These are phyloP conservation scores for Propithecus coquereli DNA, from an alignment of 2,113 vertebrate genomes.

Conservation along the genomic window DNA sequence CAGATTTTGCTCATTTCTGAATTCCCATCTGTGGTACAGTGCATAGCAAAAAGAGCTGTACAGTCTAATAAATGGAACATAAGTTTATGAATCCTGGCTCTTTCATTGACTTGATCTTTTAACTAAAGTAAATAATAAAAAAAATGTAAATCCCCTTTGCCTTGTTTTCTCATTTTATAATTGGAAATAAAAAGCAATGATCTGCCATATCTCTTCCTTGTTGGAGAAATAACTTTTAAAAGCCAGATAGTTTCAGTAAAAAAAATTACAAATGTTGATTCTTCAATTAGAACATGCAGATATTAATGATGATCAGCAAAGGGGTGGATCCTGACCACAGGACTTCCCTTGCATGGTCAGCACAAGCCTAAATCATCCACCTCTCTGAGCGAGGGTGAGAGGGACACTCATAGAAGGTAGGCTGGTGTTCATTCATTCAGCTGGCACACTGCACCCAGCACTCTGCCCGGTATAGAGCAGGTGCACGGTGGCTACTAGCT, in stretches of 20 bases:
- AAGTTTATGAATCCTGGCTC: conserved; percentile 3
- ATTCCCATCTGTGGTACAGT: conserved; percentile 42
- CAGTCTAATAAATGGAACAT: neutral
- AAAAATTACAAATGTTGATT: neutral
- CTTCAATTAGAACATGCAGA: neutral
- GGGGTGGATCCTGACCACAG: neutral
- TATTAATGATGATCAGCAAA: neutral
- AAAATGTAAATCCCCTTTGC: neutral
- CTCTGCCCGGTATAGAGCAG: conserved; percentile 25
- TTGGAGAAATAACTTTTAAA: neutral
- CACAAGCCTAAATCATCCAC: neutral
- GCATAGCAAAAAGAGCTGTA: neutral
- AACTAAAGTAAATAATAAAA: conserved; percentile 24
- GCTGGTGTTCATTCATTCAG: neutral
- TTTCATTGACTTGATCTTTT: conserved; percentile 8
- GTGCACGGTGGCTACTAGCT: neutral
- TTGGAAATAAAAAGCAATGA: neutral
- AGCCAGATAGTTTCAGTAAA: neutral
- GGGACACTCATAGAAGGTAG: neutral
- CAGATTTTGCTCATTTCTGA: conserved; percentile 63
- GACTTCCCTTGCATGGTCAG: neutral
- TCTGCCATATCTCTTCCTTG: neutral
- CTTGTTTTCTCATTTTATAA: neutral
- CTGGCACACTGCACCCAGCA: neutral
- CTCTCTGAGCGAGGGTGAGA: neutral